phyloP scores from a whole-genome alignment of 2,113 vertebrate species.

The Rhinoderma darwinii region DNA sequence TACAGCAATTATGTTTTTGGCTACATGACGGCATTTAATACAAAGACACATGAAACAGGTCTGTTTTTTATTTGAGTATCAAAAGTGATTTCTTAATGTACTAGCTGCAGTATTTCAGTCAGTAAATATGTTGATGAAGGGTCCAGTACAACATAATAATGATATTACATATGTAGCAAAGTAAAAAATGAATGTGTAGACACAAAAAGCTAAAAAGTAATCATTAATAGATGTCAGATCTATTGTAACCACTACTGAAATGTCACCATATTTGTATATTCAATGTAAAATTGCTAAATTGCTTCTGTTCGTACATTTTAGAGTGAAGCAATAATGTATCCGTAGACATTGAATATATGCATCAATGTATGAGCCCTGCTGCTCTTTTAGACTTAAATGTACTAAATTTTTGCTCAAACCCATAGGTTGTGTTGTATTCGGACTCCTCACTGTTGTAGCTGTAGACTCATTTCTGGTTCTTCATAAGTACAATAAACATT shows the following conservation, averaged over 20 bases:
- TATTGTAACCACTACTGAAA: conserved; percentile 59
- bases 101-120: not conserved
- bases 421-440: conserved; percentile 56
- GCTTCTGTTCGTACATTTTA: conserved; percentile 62
- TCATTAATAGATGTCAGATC: conserved; percentile 50
- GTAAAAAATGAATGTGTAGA: not conserved
- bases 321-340: conserved; percentile 57
- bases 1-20: not conserved
- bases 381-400: conserved; percentile 53
- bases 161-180: not conserved
- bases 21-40: not conserved
- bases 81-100: not conserved
- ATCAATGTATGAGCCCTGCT: conserved; percentile 53
- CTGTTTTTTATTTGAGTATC: not conserved
- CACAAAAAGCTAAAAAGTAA: conserved; percentile 23
- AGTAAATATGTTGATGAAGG: not conserved
- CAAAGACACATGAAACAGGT: not conserved
- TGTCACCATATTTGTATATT: conserved; percentile 53
- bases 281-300: conserved; percentile 64
- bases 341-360: conserved; percentile 56
- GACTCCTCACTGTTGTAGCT: conserved; percentile 36
- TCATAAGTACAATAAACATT: conserved; percentile 38
- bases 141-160: not conserved
- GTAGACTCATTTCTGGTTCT: conserved; percentile 17
- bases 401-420: conserved; percentile 45